Base-by-base conservation (phyloP, 2,797 vertebrate genomes). In the Sebastes wilsoni region DNA sequence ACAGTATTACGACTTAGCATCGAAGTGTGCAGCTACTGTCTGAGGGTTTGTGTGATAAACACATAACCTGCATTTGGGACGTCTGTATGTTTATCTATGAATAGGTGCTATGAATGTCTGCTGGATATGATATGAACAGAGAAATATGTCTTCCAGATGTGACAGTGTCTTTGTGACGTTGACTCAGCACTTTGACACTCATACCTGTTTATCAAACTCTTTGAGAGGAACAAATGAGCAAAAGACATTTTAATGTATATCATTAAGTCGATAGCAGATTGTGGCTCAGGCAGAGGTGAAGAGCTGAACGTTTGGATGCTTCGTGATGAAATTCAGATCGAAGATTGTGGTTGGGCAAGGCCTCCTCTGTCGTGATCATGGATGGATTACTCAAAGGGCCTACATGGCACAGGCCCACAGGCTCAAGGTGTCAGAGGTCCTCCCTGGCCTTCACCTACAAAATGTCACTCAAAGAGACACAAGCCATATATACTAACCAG, bases 1-100 rank as follows among this genome's bases (percentile, higher is more conserved):
- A 76, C 36, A 67, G 56, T 27, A 80, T 71, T 56, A 38, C 9
- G 66, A 64, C 42, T 49, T 3, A 23, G 13, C 52, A 62, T 72
- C 16, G n/a, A 9, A 58, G 56, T 46, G 42, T 62, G 16, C 23
- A 74, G 38, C 74, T 18, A 20, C 52, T 56, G 66, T 34, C 49
- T 55, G 23, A 14, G 28, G 8, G 34, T 25, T 49, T 76, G 38
- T 68, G 75, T 59, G 36, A 79, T 49, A 73, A 76, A 54, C 71
- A 65, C 42, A 75, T 49, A 46, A 54, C 59, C 61, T 71, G 6
- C 34, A 58, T 6, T n/a, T 30, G 23, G 69, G 30, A 64, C 7
- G 1, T 66, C 54, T 54, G 10, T 69, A 30, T 28, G 16, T 56
- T 83, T 66, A 32, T 55, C 27, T 49, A 16, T 61, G 36, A 80